Evolutionary conservation across 2,113 vertebrate genomes (phyloP).

Genomic region (Bambusicola thoracicus): DNA sequence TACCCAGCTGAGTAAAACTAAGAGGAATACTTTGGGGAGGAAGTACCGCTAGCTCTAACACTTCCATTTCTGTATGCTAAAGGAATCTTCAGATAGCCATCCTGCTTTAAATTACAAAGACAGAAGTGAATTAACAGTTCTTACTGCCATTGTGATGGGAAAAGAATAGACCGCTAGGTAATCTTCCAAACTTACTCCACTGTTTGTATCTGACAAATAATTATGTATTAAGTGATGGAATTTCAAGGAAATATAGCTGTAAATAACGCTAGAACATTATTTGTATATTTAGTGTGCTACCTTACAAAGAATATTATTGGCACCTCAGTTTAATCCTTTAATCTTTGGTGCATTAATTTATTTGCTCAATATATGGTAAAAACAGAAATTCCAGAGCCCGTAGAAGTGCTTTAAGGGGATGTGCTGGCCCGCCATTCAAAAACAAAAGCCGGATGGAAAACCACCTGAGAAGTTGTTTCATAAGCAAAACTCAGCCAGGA

Average conservation of each 20-base stretch:
- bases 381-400: neutral
- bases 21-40: neutral
- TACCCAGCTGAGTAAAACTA: neutral
- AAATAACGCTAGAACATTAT: conserved; percentile 45
- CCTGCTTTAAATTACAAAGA: neutral
- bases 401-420: neutral
- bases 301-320: neutral
- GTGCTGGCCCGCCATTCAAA: neutral
- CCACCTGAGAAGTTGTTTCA: neutral
- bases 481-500: neutral
- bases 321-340: conserved; percentile 11
- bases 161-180: neutral
- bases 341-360: conserved; percentile 53
- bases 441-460: neutral
- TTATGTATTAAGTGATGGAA: conserved; percentile 21
- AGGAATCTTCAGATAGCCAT: conserved; percentile 36
- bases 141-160: neutral
- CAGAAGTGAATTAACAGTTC: neutral
- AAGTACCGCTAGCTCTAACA: neutral
- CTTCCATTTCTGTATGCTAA: neutral
- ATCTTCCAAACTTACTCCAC: neutral
- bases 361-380: neutral
- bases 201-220: conserved; percentile 35
- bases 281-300: conserved; percentile 50
- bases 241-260: conserved; percentile 40